phyloP scores from a whole-genome alignment of 2,888 invertebrate species.

The Trilocha varians region DNA sequence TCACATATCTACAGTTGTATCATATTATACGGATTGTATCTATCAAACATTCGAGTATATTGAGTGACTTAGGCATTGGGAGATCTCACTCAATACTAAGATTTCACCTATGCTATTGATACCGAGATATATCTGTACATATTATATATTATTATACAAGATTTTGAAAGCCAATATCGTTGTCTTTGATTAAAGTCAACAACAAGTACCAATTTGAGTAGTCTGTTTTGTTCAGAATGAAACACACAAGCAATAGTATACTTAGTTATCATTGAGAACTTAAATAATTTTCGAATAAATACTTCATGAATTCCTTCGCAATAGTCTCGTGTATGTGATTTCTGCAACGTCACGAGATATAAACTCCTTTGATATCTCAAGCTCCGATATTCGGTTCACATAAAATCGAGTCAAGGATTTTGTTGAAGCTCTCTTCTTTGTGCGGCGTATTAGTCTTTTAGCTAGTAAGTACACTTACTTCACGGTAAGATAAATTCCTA shows the following conservation, averaged over 20 bases:
- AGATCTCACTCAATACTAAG: too few relatives aligned
- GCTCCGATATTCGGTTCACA: slow-evolving; percentile 15
- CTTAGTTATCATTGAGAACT: background rate
- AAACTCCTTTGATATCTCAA: slow-evolving; percentile 19
- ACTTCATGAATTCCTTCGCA: background rate
- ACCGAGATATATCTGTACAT: too few relatives aligned
- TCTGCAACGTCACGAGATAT: slow-evolving; percentile 16
- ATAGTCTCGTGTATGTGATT: background rate
- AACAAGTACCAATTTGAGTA: too few relatives aligned
- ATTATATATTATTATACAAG: too few relatives aligned
- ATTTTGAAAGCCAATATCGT: too few relatives aligned
- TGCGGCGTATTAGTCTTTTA: background rate
- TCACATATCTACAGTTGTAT: too few relatives aligned
- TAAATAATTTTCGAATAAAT: background rate
- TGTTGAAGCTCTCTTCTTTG: slow-evolving; percentile 12
- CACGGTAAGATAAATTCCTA: background rate
- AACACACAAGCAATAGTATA: background rate
- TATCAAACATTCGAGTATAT: too few relatives aligned
- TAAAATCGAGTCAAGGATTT: slow-evolving; percentile 13
- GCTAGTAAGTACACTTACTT: background rate
- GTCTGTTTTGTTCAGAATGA: too few relatives aligned
- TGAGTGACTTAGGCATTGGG: too few relatives aligned
- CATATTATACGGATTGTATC: too few relatives aligned
- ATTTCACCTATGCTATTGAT: too few relatives aligned
- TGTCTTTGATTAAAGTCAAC: too few relatives aligned